Percentiles rank a stretch among this genome's conserved stretches.
Conservation (phyloP, 2,113 vertebrate genomes). For the Solea solea region DNA sequence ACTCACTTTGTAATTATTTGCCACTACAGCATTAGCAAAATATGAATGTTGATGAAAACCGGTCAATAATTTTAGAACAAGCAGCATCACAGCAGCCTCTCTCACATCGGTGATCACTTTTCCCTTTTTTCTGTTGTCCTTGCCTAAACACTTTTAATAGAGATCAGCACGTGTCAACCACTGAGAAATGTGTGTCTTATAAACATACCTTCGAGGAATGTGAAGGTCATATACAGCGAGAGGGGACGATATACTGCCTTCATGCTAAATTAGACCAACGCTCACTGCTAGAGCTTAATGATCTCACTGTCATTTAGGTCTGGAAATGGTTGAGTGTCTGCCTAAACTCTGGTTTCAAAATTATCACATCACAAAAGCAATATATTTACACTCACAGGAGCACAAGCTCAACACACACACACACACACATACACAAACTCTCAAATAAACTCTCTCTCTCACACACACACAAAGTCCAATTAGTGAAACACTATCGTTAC, state of each 20-base stretch:
- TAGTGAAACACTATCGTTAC: conserved; percentile 56
- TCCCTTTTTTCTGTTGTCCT: conserved; percentile 6
- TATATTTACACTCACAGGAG: conserved; percentile 41
- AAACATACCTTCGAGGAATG: conserved; percentile 30
- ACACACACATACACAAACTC: conserved; percentile 21
- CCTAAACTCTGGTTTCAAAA: conserved; percentile 60
- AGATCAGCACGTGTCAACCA: conserved; percentile 27
- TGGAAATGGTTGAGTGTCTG: conserved; percentile 64
- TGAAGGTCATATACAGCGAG: conserved; percentile 68
- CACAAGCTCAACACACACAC: conserved; percentile 13
- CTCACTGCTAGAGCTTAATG: conserved; percentile 63
- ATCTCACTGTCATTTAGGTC: conserved; percentile 70
- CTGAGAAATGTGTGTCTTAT: conserved; percentile 28
- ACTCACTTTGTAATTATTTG: too few relatives aligned
- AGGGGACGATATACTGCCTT: conserved; percentile 45
- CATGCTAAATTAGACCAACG: conserved; percentile 65
- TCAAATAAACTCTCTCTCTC: not conserved
- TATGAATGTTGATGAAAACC: too few relatives aligned
- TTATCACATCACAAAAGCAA: conserved; percentile 54
- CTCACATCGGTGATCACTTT: not conserved
- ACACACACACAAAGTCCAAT: conserved; percentile 59
- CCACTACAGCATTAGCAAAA: too few relatives aligned
- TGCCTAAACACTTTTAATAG: conserved; percentile 18
- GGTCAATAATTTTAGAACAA: too few relatives aligned
- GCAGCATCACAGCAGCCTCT: conserved; percentile 4